phyloP scores from a whole-genome alignment of 2,888 invertebrate species.

The Ecdyonurus torrentis region DNA sequence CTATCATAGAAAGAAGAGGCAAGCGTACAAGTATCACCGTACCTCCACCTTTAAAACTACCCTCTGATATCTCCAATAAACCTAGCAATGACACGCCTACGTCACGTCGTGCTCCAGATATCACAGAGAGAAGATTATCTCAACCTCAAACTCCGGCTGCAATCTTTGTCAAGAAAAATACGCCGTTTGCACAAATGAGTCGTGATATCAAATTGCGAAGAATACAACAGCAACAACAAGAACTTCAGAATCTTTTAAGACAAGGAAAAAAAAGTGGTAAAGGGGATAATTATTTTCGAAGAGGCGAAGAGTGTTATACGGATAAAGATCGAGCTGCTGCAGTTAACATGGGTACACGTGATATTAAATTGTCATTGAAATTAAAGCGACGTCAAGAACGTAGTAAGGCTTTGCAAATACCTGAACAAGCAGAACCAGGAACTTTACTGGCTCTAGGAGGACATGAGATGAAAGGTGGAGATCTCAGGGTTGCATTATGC shows the following conservation, averaged over 20 bases:
- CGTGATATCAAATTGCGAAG: conserved; percentile 15
- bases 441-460: conserved; percentile 58
- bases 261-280: background rate
- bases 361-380: conserved; percentile 70
- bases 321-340: conserved; percentile 85
- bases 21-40: conserved; percentile 1
- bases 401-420: conserved; percentile 50
- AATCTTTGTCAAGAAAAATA: conserved; percentile 10
- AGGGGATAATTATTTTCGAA: conserved; percentile 8
- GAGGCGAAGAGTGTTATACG: conserved; percentile 61
- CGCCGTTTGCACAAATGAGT: conserved; percentile 18
- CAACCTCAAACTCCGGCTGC: background rate
- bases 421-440: conserved; percentile 61
- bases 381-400: conserved; percentile 64
- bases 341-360: conserved; percentile 67
- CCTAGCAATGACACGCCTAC: background rate
- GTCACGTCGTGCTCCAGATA: conserved; percentile 2
- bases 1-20: conserved; percentile 3
- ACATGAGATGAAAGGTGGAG: conserved; percentile 58
- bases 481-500: conserved; percentile 49
- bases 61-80: background rate
- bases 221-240: background rate
- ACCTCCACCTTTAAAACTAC: background rate
- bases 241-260: background rate
- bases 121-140: conserved; percentile 6